Evolutionary conservation across 2,888 invertebrate genomes (phyloP).

Genomic region (Galerucella pusilla): DNA sequence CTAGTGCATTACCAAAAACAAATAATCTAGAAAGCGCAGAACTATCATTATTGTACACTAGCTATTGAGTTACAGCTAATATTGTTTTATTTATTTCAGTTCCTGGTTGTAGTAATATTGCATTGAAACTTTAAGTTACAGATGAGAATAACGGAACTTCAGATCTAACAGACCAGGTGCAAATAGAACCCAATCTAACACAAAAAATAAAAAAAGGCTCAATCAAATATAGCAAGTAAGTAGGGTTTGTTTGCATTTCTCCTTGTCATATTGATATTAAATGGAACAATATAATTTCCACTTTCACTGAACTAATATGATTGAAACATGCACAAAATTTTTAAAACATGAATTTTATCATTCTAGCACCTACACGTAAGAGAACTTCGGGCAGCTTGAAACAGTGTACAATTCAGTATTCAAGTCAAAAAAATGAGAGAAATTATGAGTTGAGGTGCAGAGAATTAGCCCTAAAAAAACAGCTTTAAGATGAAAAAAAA

Average conservation of each 20-base stretch:
- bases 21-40: too few relatives aligned
- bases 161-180: neutral
- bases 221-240: slow-evolving; percentile 13
- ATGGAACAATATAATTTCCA: too few relatives aligned
- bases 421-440: slow-evolving; percentile 29
- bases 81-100: too few relatives aligned
- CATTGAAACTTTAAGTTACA: slow-evolving; percentile 2
- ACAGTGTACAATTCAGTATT: slow-evolving; percentile 16
- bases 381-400: slow-evolving; percentile 7
- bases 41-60: too few relatives aligned
- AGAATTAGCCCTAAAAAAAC: slow-evolving; percentile 28
- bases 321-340: neutral
- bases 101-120: slow-evolving; percentile 5
- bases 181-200: neutral
- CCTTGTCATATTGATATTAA: too few relatives aligned
- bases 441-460: slow-evolving; percentile 18
- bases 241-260: neutral
- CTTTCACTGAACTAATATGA: too few relatives aligned
- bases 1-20: too few relatives aligned
- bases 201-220: slow-evolving; percentile 9
- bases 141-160: slow-evolving; percentile 11
- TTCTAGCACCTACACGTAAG: slow-evolving; percentile 21
- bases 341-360: neutral
- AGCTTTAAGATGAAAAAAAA: slow-evolving; percentile 12
- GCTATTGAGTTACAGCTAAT: too few relatives aligned